phyloP scores from a whole-genome alignment of 2,113 vertebrate species.

The Alectura lathami region DNA sequence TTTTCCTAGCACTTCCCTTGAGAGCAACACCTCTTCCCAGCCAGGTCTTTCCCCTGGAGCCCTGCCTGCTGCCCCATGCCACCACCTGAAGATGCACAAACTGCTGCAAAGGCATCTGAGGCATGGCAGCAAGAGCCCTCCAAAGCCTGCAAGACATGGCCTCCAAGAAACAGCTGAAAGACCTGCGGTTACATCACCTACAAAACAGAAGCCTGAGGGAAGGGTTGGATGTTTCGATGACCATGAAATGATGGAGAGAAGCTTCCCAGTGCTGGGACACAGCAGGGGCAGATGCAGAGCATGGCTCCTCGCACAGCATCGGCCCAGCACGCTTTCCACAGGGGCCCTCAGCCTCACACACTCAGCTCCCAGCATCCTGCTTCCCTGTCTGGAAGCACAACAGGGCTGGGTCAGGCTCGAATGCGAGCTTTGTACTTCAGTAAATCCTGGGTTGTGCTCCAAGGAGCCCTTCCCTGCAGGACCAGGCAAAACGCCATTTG shows the following conservation, averaged over 20 bases:
- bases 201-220: neutral
- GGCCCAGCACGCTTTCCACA: neutral
- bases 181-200: neutral
- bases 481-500: fast-evolving
- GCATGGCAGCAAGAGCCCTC: fast-evolving
- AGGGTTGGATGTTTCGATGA: fast-evolving
- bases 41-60: fast-evolving
- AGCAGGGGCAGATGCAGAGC: fast-evolving
- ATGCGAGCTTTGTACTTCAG: neutral
- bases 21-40: neutral
- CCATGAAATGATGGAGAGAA: fast-evolving
- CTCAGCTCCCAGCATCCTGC: neutral
- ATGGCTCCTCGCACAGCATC: fast-evolving
- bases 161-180: neutral
- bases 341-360: neutral
- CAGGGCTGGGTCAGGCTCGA: neutral
- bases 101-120: neutral
- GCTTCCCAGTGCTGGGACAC: neutral
- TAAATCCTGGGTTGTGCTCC: neutral
- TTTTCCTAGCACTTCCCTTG: neutral
- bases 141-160: neutral
- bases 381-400: neutral
- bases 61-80: neutral
- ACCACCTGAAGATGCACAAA: neutral
- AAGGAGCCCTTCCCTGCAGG: neutral